A percentile compares a stretch with the other conserved stretches of the same genome.
Conservation (phyloP, 2,888 invertebrate genomes). For the Ophion ellenae region DNA sequence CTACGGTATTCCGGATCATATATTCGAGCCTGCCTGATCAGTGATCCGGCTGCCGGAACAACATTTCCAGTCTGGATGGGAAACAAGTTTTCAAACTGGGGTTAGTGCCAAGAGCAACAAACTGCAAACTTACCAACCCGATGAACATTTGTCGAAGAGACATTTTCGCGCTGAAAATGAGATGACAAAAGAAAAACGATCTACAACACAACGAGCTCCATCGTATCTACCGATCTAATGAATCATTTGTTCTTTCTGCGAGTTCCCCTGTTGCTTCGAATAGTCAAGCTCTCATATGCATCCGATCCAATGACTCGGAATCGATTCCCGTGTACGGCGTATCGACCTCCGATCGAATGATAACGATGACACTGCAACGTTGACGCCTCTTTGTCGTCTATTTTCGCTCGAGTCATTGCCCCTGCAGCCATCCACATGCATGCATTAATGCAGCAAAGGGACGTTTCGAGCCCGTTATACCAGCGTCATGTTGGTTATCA, state of each 20-base stretch:
- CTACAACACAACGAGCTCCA: slow-evolving; percentile 10
- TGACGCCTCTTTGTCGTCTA: slow-evolving; percentile 33
- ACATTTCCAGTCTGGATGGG: too few species aligned
- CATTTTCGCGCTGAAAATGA: too few species aligned
- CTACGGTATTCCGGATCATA: too few species aligned
- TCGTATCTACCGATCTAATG: slow-evolving; percentile 4
- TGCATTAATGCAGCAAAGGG: background rate
- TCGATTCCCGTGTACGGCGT: slow-evolving; percentile 17
- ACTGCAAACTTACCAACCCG: too few species aligned
- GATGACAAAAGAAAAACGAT: background rate
- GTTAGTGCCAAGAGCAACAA: too few species aligned
- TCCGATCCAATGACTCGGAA: slow-evolving; percentile 57
- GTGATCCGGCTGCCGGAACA: too few species aligned
- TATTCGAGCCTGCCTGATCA: too few species aligned
- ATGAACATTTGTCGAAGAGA: too few species aligned
- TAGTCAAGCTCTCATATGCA: slow-evolving; percentile 18
- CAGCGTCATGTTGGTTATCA: too few species aligned
- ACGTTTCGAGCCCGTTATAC: too few species aligned
- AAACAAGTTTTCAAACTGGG: too few species aligned
- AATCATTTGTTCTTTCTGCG: slow-evolving; percentile 36
- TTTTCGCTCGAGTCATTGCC: slow-evolving; percentile 21
- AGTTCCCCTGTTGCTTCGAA: background rate
- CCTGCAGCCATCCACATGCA: background rate
- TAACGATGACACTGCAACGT: slow-evolving; percentile 55
- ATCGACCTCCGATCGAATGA: slow-evolving; percentile 28